Percentiles rank a stretch among this genome's conserved stretches.
Conservation (phyloP, 64 coral and sea anemone species). For the Montipora sp. region DNA sequence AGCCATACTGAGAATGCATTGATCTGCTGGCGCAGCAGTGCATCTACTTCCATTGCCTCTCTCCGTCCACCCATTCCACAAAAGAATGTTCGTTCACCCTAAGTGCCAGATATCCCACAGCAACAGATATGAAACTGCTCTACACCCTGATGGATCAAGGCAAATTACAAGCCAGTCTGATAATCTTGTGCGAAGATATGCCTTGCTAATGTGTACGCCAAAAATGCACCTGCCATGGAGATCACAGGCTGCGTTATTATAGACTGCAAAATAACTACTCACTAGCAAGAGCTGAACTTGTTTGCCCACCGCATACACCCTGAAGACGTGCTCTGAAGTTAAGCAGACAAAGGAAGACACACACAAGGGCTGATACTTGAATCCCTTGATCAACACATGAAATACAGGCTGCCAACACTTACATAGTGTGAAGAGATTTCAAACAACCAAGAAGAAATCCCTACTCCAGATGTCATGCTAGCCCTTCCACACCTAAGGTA, state of each 20-base stretch:
- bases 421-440: conserved; percentile 17
- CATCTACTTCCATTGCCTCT: conserved; percentile 52
- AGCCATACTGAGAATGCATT: not conserved
- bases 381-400: not conserved
- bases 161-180: not conserved
- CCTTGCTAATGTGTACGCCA: not conserved
- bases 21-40: not conserved
- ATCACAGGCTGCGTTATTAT: not conserved
- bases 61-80: not conserved
- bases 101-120: not conserved
- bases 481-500: conserved; percentile 10
- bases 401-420: not conserved
- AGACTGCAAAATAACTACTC: conserved; percentile 50
- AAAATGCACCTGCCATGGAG: not conserved
- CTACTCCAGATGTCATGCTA: conserved; percentile 27
- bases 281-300: not conserved
- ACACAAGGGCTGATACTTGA: not conserved
- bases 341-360: not conserved
- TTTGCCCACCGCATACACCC: not conserved
- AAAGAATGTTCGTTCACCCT: not conserved
- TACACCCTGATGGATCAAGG: not conserved
- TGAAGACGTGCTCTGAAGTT: not conserved
- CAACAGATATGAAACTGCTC: not conserved
- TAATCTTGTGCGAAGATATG: conserved; percentile 30
- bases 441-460: conserved; percentile 53